Evolutionary conservation across 1,140 invertebrate genomes (phyloP).

Genomic region (Meloidogyne floridensis): DNA sequence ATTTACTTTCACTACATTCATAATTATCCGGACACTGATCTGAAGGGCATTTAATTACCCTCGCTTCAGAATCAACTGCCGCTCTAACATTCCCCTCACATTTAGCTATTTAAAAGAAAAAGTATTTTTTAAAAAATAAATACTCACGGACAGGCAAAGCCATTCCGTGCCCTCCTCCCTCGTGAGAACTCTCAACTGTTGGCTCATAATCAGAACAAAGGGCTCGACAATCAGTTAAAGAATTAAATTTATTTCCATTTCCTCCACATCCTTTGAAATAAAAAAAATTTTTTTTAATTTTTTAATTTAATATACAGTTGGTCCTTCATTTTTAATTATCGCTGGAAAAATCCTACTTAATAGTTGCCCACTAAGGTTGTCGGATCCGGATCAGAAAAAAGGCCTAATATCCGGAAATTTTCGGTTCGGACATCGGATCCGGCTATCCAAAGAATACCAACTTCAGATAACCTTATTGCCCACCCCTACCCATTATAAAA

Average conservation of each 20-base stretch:
- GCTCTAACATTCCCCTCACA: conserved; percentile 59
- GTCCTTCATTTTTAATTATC: too few species aligned
- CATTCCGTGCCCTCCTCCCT: conserved; percentile 31
- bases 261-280: conserved; percentile 36
- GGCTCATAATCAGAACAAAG: conserved; percentile 40
- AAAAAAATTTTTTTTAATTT: neutral
- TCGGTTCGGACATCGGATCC: too few species aligned
- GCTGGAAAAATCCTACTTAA: too few species aligned
- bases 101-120: conserved; percentile 45
- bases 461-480: too few species aligned
- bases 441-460: too few species aligned
- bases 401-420: too few species aligned
- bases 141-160: conserved; percentile 54
- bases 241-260: conserved; percentile 21
- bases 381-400: too few species aligned
- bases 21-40: conserved; percentile 57
- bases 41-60: conserved; percentile 39
- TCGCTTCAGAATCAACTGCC: conserved; percentile 48
- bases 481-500: too few species aligned
- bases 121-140: conserved; percentile 4
- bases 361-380: too few species aligned
- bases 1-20: conserved; percentile 52
- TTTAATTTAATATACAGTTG: neutral
- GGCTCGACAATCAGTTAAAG: conserved; percentile 39
- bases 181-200: neutral